phyloP scores from a whole-genome alignment of 2,113 vertebrate species.

The Sander vitreus region DNA sequence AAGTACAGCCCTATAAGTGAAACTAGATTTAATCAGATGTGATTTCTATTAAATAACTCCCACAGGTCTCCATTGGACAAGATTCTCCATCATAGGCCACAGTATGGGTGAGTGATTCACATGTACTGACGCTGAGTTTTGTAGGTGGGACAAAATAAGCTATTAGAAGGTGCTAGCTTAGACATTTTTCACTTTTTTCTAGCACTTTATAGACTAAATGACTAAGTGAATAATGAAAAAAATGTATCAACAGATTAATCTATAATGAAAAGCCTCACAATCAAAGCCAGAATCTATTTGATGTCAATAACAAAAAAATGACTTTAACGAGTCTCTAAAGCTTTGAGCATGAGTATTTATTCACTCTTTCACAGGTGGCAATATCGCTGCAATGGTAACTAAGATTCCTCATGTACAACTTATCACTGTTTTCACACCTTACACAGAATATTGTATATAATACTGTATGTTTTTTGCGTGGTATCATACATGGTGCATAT shows the following conservation, averaged over 20 bases:
- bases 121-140: not conserved
- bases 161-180: not conserved
- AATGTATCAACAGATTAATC: too few relatives aligned
- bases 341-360: not conserved
- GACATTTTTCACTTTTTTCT: not conserved
- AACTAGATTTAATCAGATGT: not conserved
- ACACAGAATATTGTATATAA: not conserved
- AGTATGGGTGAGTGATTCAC: slow-evolving; percentile 87
- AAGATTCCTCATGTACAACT: not conserved
- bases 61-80: slow-evolving; percentile 87
- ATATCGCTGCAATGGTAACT: slow-evolving; percentile 79
- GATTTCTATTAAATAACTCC: slow-evolving; percentile 50
- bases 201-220: not conserved
- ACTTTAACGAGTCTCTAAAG: not conserved
- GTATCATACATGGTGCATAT: not conserved
- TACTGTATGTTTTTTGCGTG: not conserved
- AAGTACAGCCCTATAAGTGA: not conserved
- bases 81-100: slow-evolving; percentile 87
- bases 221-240: not conserved
- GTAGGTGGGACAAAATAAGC: too few relatives aligned
- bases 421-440: not conserved
- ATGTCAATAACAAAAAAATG: not conserved
- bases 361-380: slow-evolving; percentile 77
- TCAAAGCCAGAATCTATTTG: not conserved
- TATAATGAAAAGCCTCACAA: not conserved